phyloP scores from a whole-genome alignment of 2,888 invertebrate species.

The Tupiocoris notatus region DNA sequence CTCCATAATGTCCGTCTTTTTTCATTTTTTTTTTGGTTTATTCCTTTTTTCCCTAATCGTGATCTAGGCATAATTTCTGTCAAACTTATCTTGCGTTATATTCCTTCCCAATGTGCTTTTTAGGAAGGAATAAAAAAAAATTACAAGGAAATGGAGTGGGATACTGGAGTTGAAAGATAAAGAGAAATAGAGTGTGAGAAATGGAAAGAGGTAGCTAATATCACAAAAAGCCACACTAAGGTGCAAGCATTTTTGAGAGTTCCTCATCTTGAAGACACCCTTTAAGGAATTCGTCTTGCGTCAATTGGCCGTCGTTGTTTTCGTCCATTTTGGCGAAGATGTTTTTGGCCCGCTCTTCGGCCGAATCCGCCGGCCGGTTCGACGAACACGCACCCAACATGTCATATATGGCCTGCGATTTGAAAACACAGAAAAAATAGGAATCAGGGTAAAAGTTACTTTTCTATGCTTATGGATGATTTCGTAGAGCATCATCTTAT shows the following conservation, averaged over 20 bases:
- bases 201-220: constrained; percentile 32
- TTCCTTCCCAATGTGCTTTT: too few species aligned
- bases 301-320: constrained; percentile 97
- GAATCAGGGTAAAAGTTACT: too few species aligned
- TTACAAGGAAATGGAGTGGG: neutral
- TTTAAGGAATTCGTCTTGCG: constrained; percentile 96
- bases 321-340: constrained; percentile 99
- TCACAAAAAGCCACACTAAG: constrained; percentile 58
- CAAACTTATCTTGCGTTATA: too few species aligned
- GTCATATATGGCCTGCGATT: constrained; percentile 92
- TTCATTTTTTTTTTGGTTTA: too few species aligned
- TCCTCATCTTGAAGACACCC: constrained; percentile 97
- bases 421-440: neutral
- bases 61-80: too few species aligned
- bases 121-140: neutral
- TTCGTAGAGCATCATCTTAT: too few species aligned
- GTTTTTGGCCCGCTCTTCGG: constrained; percentile 96
- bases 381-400: constrained; percentile 98
- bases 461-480: too few species aligned
- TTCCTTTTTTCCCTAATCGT: too few species aligned
- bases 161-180: neutral
- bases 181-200: neutral
- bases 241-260: constrained; percentile 90
- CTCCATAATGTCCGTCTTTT: too few species aligned
- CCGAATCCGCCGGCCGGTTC: constrained; percentile 91